Percentiles rank a stretch among this genome's conserved stretches.
Evolutionary conservation across 92 coral and sea anemone species (phyloP).

Genomic region (Phenganax stokvisi): DNA sequence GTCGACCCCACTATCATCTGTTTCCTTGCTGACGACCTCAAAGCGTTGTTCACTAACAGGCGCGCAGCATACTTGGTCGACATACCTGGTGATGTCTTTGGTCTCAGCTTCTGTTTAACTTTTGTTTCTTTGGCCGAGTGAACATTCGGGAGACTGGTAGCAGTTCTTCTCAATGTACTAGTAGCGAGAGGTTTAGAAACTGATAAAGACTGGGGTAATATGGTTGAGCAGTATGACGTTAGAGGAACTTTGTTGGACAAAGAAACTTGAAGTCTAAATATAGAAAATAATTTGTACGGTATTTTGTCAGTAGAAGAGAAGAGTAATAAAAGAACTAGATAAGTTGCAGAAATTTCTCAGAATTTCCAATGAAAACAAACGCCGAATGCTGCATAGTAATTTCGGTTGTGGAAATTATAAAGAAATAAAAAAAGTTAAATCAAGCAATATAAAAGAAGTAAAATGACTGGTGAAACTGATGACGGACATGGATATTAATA

Average conservation of each 20-base stretch:
- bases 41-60: too few relatives aligned
- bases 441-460: neutral
- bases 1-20: too few relatives aligned
- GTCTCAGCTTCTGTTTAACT: constrained; percentile 64
- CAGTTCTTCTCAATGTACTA: constrained; percentile 57
- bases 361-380: neutral
- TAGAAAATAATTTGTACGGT: neutral
- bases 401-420: neutral
- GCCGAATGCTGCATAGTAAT: too few relatives aligned
- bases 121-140: constrained; percentile 49
- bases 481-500: too few relatives aligned
- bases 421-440: neutral
- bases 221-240: constrained; percentile 67
- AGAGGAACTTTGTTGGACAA: constrained; percentile 63
- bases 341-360: neutral
- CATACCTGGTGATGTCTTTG: constrained; percentile 82
- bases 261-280: constrained; percentile 66
- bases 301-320: neutral
- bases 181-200: constrained; percentile 22
- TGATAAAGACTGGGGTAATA: constrained; percentile 41
- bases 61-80: too few relatives aligned
- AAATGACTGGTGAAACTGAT: neutral
- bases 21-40: too few relatives aligned
- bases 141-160: constrained; percentile 74
- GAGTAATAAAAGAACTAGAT: neutral